Evolutionary conservation across 2,113 vertebrate species (phyloP), one percentile per base, ranked within the genome.

Genomic region (Tachysurus fulvidraco): DNA sequence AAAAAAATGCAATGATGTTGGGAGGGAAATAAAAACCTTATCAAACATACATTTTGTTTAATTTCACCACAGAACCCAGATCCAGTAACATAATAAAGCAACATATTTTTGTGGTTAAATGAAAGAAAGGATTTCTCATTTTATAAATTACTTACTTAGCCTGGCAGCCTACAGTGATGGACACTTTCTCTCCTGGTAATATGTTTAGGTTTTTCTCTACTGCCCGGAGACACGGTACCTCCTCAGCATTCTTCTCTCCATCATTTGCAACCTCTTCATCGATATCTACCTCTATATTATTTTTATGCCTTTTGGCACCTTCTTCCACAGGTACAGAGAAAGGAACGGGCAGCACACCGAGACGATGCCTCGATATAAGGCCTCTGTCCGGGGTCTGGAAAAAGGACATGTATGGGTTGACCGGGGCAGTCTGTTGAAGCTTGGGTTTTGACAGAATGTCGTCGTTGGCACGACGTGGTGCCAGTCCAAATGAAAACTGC

Each of bases 141-240:
- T 73, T 59, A 74, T 4, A 23, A 89, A 94, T 92, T 84, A 94
- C 95, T 93, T 95, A 95, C 95, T 93, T 95, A 86, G 96, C 95
- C 55, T 93, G 91, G 80, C 98, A 98, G 3, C 74, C 30, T 2
- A 99, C 81, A 14, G 81, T 85, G 23, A 98, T 1, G 3, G 88
- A 93, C 36, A 92, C 83, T 87, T 90, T 96, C 73, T 91, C 93
- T 67, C 96, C 96, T 9, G 97, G 95, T 36, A 90, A 86, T 86
- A 99, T 94, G 52, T 93, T 88, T 83, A 92, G 79, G 41, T 93
- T 89, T 64, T 12, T 89, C 17, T 90, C 88, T 50, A 90, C 41
- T 64, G 81, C 81, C 86, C 84, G 89, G 17, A 85, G 57, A 25
- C 65, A 44, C n/a, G 65, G 0, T 25, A 21, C 36, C 52, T 84